Evolutionary conservation across 2,113 vertebrate genomes (phyloP).

Genomic region (Catagonus wagneri): DNA sequence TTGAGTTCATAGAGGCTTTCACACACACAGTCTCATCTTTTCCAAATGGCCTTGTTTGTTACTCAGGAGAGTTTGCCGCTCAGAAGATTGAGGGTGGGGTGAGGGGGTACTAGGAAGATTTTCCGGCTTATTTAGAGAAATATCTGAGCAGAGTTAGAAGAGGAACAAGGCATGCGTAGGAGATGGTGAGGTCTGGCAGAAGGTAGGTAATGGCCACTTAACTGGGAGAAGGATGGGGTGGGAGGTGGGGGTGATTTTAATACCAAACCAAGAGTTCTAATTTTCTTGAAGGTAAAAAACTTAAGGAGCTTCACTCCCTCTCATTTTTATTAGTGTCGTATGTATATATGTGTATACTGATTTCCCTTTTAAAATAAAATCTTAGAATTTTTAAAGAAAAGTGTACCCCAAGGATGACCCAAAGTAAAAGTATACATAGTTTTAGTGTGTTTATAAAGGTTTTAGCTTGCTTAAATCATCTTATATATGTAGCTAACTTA

Average conservation of each 20-base stretch:
- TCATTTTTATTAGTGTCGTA: not conserved
- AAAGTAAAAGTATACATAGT: not conserved
- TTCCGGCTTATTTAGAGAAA: not conserved
- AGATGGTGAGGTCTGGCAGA: not conserved
- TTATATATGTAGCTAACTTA: not conserved
- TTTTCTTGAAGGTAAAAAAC: slow-evolving; percentile 36
- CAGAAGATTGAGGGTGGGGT: not conserved
- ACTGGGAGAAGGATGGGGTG: not conserved
- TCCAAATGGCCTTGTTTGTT: not conserved
- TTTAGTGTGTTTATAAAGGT: not conserved
- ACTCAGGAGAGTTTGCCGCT: slow-evolving; percentile 28
- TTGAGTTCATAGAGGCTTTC: not conserved
- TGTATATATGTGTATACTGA: not conserved
- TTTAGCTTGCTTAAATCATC: not conserved
- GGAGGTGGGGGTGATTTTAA: not conserved
- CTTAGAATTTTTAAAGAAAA: slow-evolving; percentile 17
- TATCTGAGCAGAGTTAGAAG: not conserved
- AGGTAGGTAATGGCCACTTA: not conserved
- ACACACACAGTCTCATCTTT: slow-evolving; percentile 1
- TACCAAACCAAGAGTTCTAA: not conserved
- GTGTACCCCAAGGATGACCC: not conserved
- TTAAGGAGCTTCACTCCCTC: not conserved
- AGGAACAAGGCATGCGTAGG: not conserved
- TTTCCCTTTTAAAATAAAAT: slow-evolving; percentile 38
- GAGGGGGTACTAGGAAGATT: not conserved